phyloP scores from a whole-genome alignment of 2,888 invertebrate genomes.

The Acleris holmiana region DNA sequence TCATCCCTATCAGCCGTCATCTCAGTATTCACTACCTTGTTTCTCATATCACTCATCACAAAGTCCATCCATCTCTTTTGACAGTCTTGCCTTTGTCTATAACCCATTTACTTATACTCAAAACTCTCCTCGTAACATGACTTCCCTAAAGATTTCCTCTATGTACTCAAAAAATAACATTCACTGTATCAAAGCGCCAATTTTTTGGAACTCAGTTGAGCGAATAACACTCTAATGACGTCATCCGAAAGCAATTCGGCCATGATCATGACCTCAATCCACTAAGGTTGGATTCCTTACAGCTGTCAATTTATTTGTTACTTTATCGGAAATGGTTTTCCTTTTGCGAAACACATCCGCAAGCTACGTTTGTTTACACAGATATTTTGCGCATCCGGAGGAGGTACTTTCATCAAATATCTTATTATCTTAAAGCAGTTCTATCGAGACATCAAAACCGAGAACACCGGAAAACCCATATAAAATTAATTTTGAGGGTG shows the following conservation, averaged over 20 bases:
- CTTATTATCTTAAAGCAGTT: background rate
- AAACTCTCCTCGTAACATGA: no score
- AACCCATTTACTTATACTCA: no score
- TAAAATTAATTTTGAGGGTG: background rate
- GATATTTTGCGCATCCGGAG: constrained; percentile 13
- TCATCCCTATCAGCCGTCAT: no score
- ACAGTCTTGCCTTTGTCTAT: no score
- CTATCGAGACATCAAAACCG: background rate
- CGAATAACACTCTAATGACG: constrained; percentile 18
- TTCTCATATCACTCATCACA: no score
- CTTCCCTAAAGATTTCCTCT: no score
- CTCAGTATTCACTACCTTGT: no score
- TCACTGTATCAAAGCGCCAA: background rate
- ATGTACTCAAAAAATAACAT: no score
- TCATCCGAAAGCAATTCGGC: constrained; percentile 16
- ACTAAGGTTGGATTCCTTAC: constrained; percentile 8
- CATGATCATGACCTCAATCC: constrained; percentile 35
- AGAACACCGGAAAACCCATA: background rate
- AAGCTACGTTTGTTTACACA: background rate
- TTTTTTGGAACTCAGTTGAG: background rate
- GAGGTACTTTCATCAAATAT: constrained; percentile 2
- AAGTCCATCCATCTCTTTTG: no score
- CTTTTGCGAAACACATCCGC: constrained; percentile 13
- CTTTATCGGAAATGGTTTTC: constrained; percentile 27
- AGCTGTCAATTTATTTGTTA: constrained; percentile 17